Conservation (phyloP, 1,140 invertebrate species). For the Hylyphantes graminicola region DNA sequence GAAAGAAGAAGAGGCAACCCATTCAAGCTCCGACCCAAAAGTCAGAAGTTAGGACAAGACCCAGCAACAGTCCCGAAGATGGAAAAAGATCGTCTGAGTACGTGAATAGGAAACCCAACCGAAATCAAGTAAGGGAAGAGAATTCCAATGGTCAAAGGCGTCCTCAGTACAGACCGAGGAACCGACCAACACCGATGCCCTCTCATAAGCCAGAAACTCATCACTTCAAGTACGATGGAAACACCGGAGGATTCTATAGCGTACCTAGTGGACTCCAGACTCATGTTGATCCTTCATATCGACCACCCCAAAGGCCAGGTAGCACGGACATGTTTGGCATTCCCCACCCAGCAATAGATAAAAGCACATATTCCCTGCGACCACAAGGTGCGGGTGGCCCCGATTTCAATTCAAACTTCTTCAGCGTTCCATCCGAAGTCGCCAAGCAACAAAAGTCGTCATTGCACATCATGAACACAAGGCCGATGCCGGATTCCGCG, state of each 20-base stretch:
- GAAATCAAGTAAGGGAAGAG: not conserved
- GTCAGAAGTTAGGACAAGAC: constrained; percentile 18
- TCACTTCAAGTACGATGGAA: constrained; percentile 26
- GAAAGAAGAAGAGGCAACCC: constrained; percentile 2
- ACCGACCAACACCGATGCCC: not conserved
- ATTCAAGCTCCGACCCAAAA: constrained; percentile 35
- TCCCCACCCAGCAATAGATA: constrained; percentile 39
- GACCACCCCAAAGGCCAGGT: not conserved
- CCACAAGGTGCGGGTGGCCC: constrained; percentile 18
- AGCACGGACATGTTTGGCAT: constrained; percentile 54
- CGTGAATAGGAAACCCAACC: not conserved
- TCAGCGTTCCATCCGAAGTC: constrained; percentile 38
- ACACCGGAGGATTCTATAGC: constrained; percentile 20
- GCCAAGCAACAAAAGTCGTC: constrained; percentile 41
- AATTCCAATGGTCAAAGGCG: constrained; percentile 22
- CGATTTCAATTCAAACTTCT: constrained; percentile 43
- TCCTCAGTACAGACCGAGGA: not conserved
- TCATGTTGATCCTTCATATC: constrained; percentile 33
- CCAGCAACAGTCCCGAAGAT: not conserved
- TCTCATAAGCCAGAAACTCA: constrained; percentile 10
- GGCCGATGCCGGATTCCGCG: constrained; percentile 41
- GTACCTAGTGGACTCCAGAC: constrained; percentile 37
- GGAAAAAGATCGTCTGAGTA: not conserved
- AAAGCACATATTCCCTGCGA: constrained; percentile 29
- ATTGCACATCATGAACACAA: constrained; percentile 41